Percentiles rank a stretch among this genome's conserved stretches.
phyloP scores from a whole-genome alignment of 2,888 invertebrate genomes.

The Archaeoteleia sp. region DNA sequence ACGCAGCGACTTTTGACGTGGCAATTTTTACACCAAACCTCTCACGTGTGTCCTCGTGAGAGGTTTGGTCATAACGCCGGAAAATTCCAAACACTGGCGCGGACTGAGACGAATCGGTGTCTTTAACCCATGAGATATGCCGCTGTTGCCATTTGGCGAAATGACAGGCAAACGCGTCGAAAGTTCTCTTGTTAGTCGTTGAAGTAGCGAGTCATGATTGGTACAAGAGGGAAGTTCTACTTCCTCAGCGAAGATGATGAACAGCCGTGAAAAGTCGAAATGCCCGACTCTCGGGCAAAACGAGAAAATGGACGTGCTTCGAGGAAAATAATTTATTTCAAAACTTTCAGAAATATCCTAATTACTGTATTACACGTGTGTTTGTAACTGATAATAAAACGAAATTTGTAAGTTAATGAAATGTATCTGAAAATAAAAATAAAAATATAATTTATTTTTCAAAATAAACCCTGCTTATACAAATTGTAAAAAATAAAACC shows the following conservation, averaged over 20 bases:
- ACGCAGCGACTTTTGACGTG: too few relatives aligned
- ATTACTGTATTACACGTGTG: too few relatives aligned
- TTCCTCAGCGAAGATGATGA: slow-evolving; percentile 20
- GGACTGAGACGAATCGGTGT: slow-evolving; percentile 16
- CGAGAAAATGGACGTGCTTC: too few relatives aligned
- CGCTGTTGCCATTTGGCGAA: slow-evolving; percentile 39
- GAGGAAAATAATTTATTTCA: too few relatives aligned
- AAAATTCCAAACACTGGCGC: slow-evolving; percentile 1
- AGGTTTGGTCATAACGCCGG: too few relatives aligned
- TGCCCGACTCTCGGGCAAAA: too few relatives aligned
- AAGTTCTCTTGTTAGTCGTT: slow-evolving; percentile 12
- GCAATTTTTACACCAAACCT: slow-evolving; percentile 2
- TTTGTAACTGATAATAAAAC: too few relatives aligned
- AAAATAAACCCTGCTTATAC: neutral
- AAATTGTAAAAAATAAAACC: neutral
- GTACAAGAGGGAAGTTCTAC: slow-evolving; percentile 19
- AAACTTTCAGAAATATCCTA: too few relatives aligned
- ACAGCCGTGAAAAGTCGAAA: too few relatives aligned
- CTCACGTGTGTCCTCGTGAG: too few relatives aligned
- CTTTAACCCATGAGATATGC: slow-evolving; percentile 32
- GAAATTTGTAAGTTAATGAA: neutral
- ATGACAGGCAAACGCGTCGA: slow-evolving; percentile 25
- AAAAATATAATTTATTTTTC: neutral
- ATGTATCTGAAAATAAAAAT: neutral
- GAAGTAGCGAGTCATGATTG: slow-evolving; percentile 20